Conservation (phyloP, 1,140 invertebrate species). For the Drosophila nigrodunni region DNA sequence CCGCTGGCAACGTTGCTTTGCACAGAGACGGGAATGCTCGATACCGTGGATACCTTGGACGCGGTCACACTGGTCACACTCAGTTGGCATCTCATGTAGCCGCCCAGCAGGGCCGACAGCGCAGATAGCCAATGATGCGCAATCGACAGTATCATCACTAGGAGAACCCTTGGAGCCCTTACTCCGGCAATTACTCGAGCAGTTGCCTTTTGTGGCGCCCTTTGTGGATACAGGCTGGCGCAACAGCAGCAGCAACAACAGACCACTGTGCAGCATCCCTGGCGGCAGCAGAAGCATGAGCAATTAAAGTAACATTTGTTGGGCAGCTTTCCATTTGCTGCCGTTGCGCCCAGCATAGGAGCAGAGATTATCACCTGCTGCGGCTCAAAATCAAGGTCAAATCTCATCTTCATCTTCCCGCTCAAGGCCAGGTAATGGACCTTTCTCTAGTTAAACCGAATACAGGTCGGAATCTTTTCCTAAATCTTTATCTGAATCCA, state of each 20-base stretch:
- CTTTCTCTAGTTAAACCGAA: not conserved
- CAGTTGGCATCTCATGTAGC: slow-evolving; percentile 29
- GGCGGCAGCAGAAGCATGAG: slow-evolving; percentile 63
- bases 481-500: too few species aligned
- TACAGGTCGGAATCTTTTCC: not conserved
- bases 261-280: slow-evolving; percentile 63
- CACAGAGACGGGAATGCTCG: not conserved
- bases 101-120: slow-evolving; percentile 44
- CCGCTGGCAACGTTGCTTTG: not conserved
- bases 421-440: not conserved
- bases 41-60: slow-evolving; percentile 1
- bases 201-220: slow-evolving; percentile 20
- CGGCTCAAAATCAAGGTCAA: slow-evolving; percentile 41
- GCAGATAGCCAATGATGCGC: slow-evolving; percentile 43
- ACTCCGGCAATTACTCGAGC: not conserved
- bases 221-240: slow-evolving; percentile 24
- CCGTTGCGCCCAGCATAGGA: not conserved
- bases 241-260: slow-evolving; percentile 60
- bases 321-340: not conserved
- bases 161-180: slow-evolving; percentile 26
- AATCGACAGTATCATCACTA: slow-evolving; percentile 35
- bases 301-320: slow-evolving; percentile 67
- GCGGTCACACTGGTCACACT: not conserved
- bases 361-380: slow-evolving; percentile 19
- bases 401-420: slow-evolving; percentile 49